Percentiles rank a stretch among this genome's conserved stretches.
These are phyloP conservation scores for Heliangelus exortis DNA, from an alignment of 2,797 vertebrate species.

Conservation along the genomic window DNA sequence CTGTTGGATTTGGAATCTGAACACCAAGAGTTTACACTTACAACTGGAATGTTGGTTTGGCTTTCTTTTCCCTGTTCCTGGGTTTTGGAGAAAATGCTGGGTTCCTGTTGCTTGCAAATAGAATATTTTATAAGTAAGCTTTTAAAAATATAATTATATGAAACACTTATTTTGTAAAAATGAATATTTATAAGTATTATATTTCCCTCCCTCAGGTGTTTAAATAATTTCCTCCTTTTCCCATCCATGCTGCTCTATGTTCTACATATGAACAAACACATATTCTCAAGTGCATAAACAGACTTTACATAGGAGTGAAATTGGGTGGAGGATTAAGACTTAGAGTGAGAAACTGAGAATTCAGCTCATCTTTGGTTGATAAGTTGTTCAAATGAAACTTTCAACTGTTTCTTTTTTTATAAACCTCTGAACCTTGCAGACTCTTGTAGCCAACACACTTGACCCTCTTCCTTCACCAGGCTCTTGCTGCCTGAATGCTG, in stretches of 20 bases:
- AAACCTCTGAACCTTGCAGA: background rate
- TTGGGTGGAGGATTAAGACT: constrained; percentile 11
- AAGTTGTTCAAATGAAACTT: background rate
- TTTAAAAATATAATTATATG: background rate
- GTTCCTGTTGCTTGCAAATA: background rate
- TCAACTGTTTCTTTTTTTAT: background rate
- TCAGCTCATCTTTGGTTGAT: background rate
- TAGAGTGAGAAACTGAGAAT: background rate
- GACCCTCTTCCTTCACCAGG: background rate
- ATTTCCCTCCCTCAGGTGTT: background rate
- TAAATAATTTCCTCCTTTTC: background rate
- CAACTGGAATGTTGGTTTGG: background rate
- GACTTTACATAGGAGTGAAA: background rate
- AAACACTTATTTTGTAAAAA: background rate
- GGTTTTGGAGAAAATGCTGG: background rate
- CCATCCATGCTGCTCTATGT: background rate
- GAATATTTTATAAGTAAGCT: background rate
- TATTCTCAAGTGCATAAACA: background rate
- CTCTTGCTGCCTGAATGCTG: background rate
- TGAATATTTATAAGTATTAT: no score
- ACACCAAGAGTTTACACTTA: background rate
- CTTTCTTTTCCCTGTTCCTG: background rate
- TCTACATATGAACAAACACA: background rate
- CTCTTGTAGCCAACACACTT: fast-evolving
- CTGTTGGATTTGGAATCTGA: background rate